Evolutionary conservation across 2,113 vertebrate species (phyloP).

Genomic region (Limanda limanda): DNA sequence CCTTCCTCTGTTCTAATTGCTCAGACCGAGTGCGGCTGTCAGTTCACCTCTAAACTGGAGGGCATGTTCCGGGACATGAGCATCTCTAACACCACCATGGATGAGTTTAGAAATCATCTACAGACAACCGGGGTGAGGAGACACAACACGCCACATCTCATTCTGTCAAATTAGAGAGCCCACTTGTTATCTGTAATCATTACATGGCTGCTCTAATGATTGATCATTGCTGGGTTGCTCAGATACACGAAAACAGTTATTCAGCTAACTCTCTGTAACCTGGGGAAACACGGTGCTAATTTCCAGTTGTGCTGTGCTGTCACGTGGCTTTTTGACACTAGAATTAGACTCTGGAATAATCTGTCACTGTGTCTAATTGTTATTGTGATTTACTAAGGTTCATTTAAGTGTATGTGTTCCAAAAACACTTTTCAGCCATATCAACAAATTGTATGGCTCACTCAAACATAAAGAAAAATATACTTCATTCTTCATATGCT

Average conservation of each 20-base stretch:
- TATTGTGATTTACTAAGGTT: neutral
- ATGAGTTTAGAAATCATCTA: constrained; percentile 97
- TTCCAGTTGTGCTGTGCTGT: constrained; percentile 19
- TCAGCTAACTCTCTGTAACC: constrained; percentile 16
- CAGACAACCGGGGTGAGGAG: constrained; percentile 92
- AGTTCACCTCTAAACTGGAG: constrained; percentile 99
- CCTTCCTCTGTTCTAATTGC: constrained; percentile 3
- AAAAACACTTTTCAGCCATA: no score
- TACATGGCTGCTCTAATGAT: constrained; percentile 17
- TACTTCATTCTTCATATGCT: no score
- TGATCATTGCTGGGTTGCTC: constrained; percentile 12
- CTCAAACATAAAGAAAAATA: no score
- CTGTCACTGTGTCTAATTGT: constrained; percentile 4
- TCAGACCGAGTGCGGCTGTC: constrained; percentile 98
- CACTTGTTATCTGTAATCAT: constrained; percentile 19
- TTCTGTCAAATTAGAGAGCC: constrained; percentile 35
- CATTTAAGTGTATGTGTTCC: neutral
- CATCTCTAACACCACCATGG: constrained; percentile 99
- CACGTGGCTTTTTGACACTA: neutral
- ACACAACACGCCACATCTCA: neutral
- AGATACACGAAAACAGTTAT: constrained; percentile 36
- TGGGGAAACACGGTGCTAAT: constrained; percentile 24
- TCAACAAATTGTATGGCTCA: no score
- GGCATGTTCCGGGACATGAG: constrained; percentile 99
- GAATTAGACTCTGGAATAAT: neutral